Evolutionary conservation across 2,113 vertebrate species (phyloP), one percentile per base, ranked within the genome.

Genomic region (Orthochromis indermauri): DNA sequence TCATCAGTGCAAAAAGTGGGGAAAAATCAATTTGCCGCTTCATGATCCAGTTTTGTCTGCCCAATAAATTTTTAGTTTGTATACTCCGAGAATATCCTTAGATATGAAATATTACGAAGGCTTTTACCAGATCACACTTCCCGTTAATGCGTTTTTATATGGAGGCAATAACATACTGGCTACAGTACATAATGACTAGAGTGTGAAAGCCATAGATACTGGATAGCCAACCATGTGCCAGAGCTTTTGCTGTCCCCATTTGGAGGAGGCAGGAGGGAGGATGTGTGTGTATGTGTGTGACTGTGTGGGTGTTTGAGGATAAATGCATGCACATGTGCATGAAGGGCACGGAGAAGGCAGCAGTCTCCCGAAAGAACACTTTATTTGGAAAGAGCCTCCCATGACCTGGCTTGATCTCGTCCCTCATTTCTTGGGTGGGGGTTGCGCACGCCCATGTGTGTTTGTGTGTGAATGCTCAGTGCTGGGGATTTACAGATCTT

Each of bases 321-420:
- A 90, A 86, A 83, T 82, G 53, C 16, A 61, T 66, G 82, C 57
- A 80, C 81, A 84, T 92, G 88, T 90, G 83, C 82, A 71, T 92
- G 85, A 92, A 94, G 92, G 90, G 84, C 90, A 94, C 21, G 8
- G 81, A 84, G 84, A 85, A 92, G 84, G 59, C 84, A 87, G 88
- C 88, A 42, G 84, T 92, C 78, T 93, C 90, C 88, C 85, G 2
- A 84, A 90, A 88, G 87, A 91, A 88, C 82, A 79, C 81, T 92
- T 91, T 86, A 91, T 94, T 88, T 90, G 80, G 81, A 83, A 87
- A 86, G 59, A 89, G 73, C 86, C 83, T 95, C 91, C 89, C 91
- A 71, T 91, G 95, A 95, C 94, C 94, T 81, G 49, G 80, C 85
- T 87, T 95, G 92, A 94, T 94, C 92, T 93, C 12, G 26, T 81